Conservation (phyloP, 2,113 vertebrate species). For the Urocynchramus pylzowi region DNA sequence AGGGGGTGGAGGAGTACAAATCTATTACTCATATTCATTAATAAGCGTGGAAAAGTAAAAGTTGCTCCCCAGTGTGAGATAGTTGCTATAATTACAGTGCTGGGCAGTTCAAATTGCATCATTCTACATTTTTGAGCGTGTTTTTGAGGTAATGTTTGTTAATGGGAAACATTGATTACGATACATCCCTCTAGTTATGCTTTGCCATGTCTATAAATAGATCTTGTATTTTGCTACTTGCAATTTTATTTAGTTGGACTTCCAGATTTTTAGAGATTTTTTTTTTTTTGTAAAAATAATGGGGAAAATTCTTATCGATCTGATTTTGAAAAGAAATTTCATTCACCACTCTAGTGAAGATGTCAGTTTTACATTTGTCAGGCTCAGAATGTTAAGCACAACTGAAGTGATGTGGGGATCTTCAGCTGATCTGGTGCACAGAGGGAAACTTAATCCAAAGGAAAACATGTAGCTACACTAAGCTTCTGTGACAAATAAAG, state of each 20-base stretch:
- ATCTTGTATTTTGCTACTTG: background rate
- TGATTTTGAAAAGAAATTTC: background rate
- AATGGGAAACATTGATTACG: background rate
- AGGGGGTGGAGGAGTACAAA: background rate
- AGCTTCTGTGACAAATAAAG: background rate
- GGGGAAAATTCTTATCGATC: background rate
- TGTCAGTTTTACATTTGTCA: background rate
- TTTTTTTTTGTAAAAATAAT: background rate
- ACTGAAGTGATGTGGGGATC: accelerated
- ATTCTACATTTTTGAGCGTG: background rate
- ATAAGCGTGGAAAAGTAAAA: slow-evolving; percentile 16
- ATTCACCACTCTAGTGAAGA: background rate
- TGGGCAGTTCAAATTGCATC: slow-evolving; percentile 23
- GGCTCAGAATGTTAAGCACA: background rate
- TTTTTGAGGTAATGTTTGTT: slow-evolving; percentile 19
- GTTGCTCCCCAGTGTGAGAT: background rate
- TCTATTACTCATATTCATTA: slow-evolving; percentile 49
- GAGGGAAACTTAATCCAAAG: background rate
- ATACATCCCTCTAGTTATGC: background rate
- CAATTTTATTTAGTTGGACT: background rate
- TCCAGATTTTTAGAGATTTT: background rate
- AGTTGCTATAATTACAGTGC: slow-evolving; percentile 27
- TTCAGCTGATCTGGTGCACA: background rate
- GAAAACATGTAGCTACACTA: background rate
- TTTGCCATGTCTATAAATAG: background rate